These are phyloP conservation scores for Heliconius erato DNA, from an alignment of 2,888 invertebrate genomes.

Conservation along the genomic window DNA sequence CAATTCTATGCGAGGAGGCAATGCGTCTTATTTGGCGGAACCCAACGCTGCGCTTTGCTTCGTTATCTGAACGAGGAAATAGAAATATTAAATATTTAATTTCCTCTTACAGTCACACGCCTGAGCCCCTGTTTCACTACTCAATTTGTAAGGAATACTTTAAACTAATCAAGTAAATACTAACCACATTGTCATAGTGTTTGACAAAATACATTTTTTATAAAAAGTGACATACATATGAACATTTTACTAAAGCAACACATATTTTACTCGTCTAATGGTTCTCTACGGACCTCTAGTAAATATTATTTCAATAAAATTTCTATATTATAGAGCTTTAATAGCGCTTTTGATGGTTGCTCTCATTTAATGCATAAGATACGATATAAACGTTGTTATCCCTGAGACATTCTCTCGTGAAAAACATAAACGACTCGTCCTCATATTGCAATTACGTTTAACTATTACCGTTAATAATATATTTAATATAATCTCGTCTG, in stretches of 20 bases:
- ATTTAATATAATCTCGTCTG: conserved; percentile 31
- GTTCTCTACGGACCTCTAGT: neutral
- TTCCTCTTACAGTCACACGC: no score
- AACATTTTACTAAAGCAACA: neutral
- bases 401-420: conserved; percentile 71
- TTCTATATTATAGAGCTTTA: conserved; percentile 1
- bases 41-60: no score
- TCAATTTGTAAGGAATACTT: neutral
- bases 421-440: conserved; percentile 54
- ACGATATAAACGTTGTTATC: conserved; percentile 55
- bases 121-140: no score
- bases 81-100: no score
- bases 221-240: neutral
- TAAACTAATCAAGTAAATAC: neutral
- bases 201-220: neutral
- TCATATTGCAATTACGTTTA: conserved; percentile 32
- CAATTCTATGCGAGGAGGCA: no score
- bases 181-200: neutral
- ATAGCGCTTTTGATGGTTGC: conserved; percentile 1
- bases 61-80: no score
- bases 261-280: neutral
- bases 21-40: no score
- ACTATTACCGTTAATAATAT: conserved; percentile 18
- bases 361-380: conserved; percentile 24
- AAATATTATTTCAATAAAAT: neutral